Evolutionary conservation across 2,797 vertebrate species (phyloP).

Genomic region (Cynopterus sphinx): DNA sequence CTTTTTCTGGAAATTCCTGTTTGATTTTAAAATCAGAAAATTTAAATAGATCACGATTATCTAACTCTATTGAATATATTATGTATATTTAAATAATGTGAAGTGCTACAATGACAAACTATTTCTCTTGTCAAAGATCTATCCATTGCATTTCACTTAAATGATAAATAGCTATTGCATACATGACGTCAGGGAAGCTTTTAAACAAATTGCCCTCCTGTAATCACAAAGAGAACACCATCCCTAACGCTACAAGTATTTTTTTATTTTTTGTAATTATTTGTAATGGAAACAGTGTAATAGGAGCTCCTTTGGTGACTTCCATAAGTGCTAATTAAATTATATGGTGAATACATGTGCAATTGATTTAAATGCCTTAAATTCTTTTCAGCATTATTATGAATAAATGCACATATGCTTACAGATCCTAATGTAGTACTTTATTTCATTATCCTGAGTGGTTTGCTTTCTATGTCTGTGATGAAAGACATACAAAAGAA

Average conservation of each 20-base stretch:
- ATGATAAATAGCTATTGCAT: slow-evolving; percentile 72
- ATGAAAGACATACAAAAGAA: slow-evolving; percentile 44
- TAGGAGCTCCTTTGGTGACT: slow-evolving; percentile 72
- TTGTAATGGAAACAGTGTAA: slow-evolving; percentile 77
- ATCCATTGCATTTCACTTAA: slow-evolving; percentile 69
- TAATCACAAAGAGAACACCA: slow-evolving; percentile 75
- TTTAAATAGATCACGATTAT: slow-evolving; percentile 49
- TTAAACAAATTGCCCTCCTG: slow-evolving; percentile 70
- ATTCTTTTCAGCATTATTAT: slow-evolving; percentile 76
- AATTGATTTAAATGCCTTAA: slow-evolving; percentile 78
- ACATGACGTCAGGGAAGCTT: slow-evolving; percentile 69
- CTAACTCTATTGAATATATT: slow-evolving; percentile 55
- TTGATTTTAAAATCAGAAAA: slow-evolving; percentile 65
- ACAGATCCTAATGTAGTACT: slow-evolving; percentile 75
- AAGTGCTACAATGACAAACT: slow-evolving; percentile 55
- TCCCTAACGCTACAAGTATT: slow-evolving; percentile 18
- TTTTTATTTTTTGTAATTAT: slow-evolving; percentile 69
- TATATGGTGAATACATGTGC: slow-evolving; percentile 75
- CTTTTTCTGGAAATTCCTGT: background rate
- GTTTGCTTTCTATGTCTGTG: slow-evolving; percentile 71
- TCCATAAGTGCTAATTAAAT: slow-evolving; percentile 82
- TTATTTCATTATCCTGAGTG: slow-evolving; percentile 80
- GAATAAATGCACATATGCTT: slow-evolving; percentile 82
- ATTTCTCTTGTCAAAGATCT: slow-evolving; percentile 60
- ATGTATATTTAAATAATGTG: slow-evolving; percentile 69